Percentiles rank a stretch among this genome's conserved stretches.
These are phyloP conservation scores for Drosophila equinoxialis DNA, from an alignment of 1,140 invertebrate genomes.

Conservation along the genomic window DNA sequence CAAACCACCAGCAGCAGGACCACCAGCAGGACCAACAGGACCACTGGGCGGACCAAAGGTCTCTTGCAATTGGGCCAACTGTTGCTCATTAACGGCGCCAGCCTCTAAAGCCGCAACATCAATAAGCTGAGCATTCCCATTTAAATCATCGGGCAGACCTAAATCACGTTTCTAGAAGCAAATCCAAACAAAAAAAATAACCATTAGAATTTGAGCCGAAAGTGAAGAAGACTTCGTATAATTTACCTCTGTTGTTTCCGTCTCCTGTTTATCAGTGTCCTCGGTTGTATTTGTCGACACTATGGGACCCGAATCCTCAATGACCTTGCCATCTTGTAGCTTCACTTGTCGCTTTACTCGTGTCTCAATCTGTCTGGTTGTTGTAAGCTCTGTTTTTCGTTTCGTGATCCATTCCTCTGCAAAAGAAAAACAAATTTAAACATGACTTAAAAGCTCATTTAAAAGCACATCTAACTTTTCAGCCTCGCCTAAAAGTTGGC, in stretches of 20 bases:
- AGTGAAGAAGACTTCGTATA: not conserved
- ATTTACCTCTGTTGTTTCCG: constrained; percentile 91
- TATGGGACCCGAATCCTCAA: constrained; percentile 93
- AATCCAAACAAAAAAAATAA: too few species aligned
- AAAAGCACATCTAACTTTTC: constrained; percentile 5
- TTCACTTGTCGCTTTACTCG: constrained; percentile 94
- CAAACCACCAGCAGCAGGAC: constrained; percentile 12
- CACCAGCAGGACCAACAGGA: constrained; percentile 11
- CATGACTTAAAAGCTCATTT: constrained; percentile 18
- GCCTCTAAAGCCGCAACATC: constrained; percentile 60
- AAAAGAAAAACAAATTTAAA: constrained; percentile 54
- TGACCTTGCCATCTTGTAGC: constrained; percentile 94
- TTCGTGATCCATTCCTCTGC: constrained; percentile 95
- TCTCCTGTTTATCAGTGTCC: constrained; percentile 94
- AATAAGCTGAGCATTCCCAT: constrained; percentile 64
- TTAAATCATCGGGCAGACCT: constrained; percentile 68
- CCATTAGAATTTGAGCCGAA: not conserved
- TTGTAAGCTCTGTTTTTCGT: constrained; percentile 93
- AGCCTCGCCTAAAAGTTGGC: constrained; percentile 37
- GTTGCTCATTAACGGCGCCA: constrained; percentile 55
- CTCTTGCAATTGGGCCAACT: constrained; percentile 69
- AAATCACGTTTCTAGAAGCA: constrained; percentile 69
- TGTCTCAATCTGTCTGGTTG: constrained; percentile 94
- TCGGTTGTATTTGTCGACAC: constrained; percentile 94
- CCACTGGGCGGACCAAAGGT: constrained; percentile 47